Evolutionary conservation across 2,113 vertebrate genomes (phyloP).

Genomic region (Amphiprion ocellaris): DNA sequence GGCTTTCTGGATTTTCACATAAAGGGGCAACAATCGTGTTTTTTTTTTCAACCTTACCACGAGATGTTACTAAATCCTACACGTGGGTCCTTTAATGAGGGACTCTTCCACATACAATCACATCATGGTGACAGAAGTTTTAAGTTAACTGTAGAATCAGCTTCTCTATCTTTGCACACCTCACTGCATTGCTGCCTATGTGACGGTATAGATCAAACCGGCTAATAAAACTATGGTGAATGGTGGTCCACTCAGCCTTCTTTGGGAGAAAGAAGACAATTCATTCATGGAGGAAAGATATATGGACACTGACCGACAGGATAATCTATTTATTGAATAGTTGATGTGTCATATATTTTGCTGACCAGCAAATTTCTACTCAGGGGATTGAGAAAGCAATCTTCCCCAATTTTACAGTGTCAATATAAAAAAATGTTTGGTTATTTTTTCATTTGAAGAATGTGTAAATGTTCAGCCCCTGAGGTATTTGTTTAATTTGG

Average conservation of each 20-base stretch:
- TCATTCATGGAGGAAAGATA: conserved; percentile 11
- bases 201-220: conserved; percentile 31
- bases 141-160: neutral
- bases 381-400: conserved; percentile 18
- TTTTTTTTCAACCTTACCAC: no score
- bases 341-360: conserved; percentile 28
- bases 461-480: neutral
- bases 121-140: no score
- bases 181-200: neutral
- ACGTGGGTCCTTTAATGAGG: no score
- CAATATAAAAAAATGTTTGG: neutral
- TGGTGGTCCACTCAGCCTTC: conserved; percentile 11
- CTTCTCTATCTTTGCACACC: conserved; percentile 3
- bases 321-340: neutral
- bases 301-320: neutral
- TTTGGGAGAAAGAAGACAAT: neutral
- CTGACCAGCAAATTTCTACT: conserved; percentile 40
- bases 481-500: conserved; percentile 19
- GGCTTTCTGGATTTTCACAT: no score
- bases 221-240: conserved; percentile 18
- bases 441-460: neutral
- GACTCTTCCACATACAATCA: no score
- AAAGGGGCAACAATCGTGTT: no score
- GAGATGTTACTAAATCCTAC: no score
- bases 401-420: neutral